Evolutionary conservation across 64 coral and sea anemone species (phyloP).

Genomic region (Orbicella faveolata): DNA sequence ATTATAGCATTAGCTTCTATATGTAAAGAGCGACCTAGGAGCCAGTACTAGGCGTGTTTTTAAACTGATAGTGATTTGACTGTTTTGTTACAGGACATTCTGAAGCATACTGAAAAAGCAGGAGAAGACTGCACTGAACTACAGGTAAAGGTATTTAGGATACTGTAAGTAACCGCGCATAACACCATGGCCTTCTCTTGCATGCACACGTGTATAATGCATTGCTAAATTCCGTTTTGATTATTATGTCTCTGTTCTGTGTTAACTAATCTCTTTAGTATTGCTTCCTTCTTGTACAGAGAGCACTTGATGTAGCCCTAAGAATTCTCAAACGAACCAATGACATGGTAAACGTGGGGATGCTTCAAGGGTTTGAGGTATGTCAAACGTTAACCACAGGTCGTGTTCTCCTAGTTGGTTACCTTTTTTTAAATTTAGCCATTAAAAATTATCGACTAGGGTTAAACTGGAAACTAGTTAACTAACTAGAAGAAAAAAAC

Average conservation of each 20-base stretch:
- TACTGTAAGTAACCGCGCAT: too few species aligned
- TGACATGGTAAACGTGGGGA: slow-evolving; percentile 87
- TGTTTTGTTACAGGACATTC: slow-evolving; percentile 63
- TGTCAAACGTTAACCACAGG: neutral
- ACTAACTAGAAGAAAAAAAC: too few species aligned
- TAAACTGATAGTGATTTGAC: neutral
- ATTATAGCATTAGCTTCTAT: too few species aligned
- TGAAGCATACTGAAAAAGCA: slow-evolving; percentile 75
- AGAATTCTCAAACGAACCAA: slow-evolving; percentile 90
- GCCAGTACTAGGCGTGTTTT: neutral
- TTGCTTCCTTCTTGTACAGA: slow-evolving; percentile 25
- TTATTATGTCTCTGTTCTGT: too few species aligned
- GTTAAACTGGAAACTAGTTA: too few species aligned
- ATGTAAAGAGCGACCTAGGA: too few species aligned
- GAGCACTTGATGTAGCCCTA: slow-evolving; percentile 74
- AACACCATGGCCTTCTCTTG: too few species aligned
- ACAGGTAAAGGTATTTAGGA: neutral
- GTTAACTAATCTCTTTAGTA: neutral
- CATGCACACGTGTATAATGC: neutral
- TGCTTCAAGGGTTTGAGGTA: slow-evolving; percentile 83
- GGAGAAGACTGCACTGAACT: slow-evolving; percentile 76
- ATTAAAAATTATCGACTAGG: too few species aligned
- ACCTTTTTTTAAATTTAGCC: too few species aligned
- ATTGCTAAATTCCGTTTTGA: too few species aligned
- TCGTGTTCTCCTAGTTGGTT: too few species aligned